Conservation (phyloP, 1,140 invertebrate species). For the Amyelois transitella region DNA sequence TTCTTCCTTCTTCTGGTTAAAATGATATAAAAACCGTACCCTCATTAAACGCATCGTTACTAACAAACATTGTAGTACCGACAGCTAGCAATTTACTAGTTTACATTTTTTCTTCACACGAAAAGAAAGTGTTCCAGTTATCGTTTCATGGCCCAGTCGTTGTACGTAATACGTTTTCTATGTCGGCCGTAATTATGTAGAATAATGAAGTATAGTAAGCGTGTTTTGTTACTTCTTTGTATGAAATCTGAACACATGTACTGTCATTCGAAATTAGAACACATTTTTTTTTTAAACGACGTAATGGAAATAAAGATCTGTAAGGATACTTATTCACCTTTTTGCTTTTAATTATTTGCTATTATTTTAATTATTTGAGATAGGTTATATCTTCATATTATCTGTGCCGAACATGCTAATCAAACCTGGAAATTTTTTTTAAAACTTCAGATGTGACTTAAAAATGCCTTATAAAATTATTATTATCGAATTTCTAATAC, state of each 20-base stretch:
- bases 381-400: no score
- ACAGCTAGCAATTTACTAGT: neutral
- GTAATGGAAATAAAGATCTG: no score
- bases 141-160: constrained; percentile 4
- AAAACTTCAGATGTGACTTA: no score
- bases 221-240: neutral
- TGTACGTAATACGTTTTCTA: neutral
- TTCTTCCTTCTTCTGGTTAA: neutral
- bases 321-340: no score
- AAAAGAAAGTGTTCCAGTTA: constrained; percentile 10
- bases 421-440: no score
- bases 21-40: neutral
- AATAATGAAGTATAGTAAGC: neutral
- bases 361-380: no score
- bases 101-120: constrained; percentile 4
- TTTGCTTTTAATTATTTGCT: no score
- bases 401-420: no score
- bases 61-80: neutral
- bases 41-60: neutral
- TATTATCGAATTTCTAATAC: no score
- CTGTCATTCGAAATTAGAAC: neutral
- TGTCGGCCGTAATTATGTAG: neutral
- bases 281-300: no score
- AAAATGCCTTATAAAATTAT: no score
- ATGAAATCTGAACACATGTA: neutral